phyloP scores from a whole-genome alignment of 1,140 invertebrate species.

The Globodera ellingtonae region DNA sequence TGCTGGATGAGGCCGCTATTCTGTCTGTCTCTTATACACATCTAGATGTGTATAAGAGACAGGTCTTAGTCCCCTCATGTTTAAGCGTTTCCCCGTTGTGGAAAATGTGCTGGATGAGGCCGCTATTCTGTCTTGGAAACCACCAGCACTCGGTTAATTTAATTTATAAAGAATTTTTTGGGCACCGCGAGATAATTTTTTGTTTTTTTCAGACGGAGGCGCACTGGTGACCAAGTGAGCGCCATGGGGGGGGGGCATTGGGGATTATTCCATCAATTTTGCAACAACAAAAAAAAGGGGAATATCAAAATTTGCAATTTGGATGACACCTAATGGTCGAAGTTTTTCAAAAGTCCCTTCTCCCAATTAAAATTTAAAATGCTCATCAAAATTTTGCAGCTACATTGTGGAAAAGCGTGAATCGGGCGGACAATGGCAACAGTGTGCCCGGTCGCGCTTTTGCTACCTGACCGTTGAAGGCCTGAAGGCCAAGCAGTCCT shows the following conservation, averaged over 20 bases:
- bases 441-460: slow-evolving; percentile 88
- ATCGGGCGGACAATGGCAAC: slow-evolving; percentile 88
- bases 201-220: slow-evolving; percentile 29
- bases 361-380: not conserved
- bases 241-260: too few relatives aligned
- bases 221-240: slow-evolving; percentile 45
- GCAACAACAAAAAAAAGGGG: too few relatives aligned
- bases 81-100: slow-evolving; percentile 76
- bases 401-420: slow-evolving; percentile 92
- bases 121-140: slow-evolving; percentile 84
- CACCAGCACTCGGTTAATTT: slow-evolving; percentile 68
- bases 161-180: too few relatives aligned
- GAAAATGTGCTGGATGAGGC: slow-evolving; percentile 84
- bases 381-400: slow-evolving; percentile 67
- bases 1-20: slow-evolving; percentile 82
- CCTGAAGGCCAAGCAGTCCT: slow-evolving; percentile 84
- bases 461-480: slow-evolving; percentile 86
- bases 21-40: too few relatives aligned
- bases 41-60: too few relatives aligned
- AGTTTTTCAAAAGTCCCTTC: not conserved
- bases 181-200: too few relatives aligned
- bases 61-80: not conserved
- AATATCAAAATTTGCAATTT: too few relatives aligned
- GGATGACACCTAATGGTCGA: not conserved
- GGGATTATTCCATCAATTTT: too few relatives aligned